Conservation (phyloP, 2,888 invertebrate genomes). For the Melangyna quadrimaculata region DNA sequence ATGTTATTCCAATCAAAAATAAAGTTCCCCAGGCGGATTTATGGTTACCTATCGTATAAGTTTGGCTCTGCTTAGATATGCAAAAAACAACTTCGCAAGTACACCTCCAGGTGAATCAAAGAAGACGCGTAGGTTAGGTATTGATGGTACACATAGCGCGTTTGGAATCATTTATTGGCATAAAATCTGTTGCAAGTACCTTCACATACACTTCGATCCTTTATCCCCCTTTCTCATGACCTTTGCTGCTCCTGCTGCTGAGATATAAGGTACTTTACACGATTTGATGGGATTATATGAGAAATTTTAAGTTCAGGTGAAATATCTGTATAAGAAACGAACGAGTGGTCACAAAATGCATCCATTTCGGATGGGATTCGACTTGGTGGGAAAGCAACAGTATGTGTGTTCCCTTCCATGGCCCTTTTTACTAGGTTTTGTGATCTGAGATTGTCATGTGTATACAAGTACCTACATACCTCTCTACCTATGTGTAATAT, state of each 20-base stretch:
- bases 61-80: conserved; percentile 46
- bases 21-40: conserved; percentile 68
- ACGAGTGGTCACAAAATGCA: conserved; percentile 31
- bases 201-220: not conserved
- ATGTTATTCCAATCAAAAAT: conserved; percentile 70
- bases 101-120: conserved; percentile 28
- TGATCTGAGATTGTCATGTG: conserved; percentile 37
- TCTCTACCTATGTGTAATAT: conserved; percentile 48
- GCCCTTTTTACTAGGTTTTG: not conserved
- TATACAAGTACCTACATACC: no score
- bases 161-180: conserved; percentile 16
- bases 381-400: conserved; percentile 10
- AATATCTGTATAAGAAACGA: not conserved
- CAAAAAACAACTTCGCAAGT: conserved; percentile 39
- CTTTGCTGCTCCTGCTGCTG: not conserved
- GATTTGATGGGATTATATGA: not conserved
- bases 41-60: conserved; percentile 7
- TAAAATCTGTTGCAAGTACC: conserved; percentile 23
- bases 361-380: conserved; percentile 31
- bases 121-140: conserved; percentile 34
- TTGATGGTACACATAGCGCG: conserved; percentile 11
- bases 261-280: not conserved
- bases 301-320: conserved; percentile 30
- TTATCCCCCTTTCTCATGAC: not conserved
- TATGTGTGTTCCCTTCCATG: not conserved